A percentile compares a stretch with the other conserved stretches of the same genome.
These are phyloP conservation scores for Glaucopsyche alexis DNA, from an alignment of 2,888 invertebrate species.

Conservation along the genomic window DNA sequence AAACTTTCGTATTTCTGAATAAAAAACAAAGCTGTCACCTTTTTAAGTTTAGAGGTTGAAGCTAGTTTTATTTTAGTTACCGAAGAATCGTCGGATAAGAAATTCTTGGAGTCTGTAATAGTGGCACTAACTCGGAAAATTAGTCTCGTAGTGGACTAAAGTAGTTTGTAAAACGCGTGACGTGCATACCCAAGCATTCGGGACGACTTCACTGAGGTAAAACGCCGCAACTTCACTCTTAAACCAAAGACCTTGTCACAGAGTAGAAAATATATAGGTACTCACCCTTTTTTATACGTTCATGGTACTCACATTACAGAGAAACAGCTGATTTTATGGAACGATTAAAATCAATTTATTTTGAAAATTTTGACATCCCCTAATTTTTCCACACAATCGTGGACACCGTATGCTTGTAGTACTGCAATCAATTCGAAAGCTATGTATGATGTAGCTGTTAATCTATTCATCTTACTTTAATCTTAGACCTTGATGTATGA, in stretches of 20 bases:
- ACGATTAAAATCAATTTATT: too few relatives aligned
- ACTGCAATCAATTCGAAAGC: too few relatives aligned
- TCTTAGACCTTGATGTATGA: too few relatives aligned
- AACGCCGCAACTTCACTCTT: not conserved
- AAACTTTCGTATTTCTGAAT: not conserved
- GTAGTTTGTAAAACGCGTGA: slow-evolving; percentile 11
- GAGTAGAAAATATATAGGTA: too few relatives aligned
- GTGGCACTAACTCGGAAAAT: slow-evolving; percentile 8
- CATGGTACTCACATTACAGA: too few relatives aligned
- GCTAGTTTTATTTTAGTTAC: slow-evolving; percentile 4
- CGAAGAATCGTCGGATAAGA: not conserved
- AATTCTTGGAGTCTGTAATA: not conserved
- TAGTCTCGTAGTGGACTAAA: slow-evolving; percentile 2
- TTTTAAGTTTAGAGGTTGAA: not conserved
- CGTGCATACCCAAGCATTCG: slow-evolving; percentile 3
- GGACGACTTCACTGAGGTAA: not conserved
- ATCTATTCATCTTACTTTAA: too few relatives aligned
- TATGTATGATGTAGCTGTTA: too few relatives aligned
- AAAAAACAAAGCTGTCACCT: not conserved
- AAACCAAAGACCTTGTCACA: not conserved
- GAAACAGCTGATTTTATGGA: too few relatives aligned
- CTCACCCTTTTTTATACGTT: too few relatives aligned
- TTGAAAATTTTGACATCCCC: too few relatives aligned
- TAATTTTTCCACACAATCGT: too few relatives aligned
- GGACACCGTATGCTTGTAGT: too few relatives aligned